A percentile compares a stretch with the other conserved stretches of the same genome.
phyloP scores from a whole-genome alignment of 2,113 vertebrate species.

The Bolborhynchus lineola region DNA sequence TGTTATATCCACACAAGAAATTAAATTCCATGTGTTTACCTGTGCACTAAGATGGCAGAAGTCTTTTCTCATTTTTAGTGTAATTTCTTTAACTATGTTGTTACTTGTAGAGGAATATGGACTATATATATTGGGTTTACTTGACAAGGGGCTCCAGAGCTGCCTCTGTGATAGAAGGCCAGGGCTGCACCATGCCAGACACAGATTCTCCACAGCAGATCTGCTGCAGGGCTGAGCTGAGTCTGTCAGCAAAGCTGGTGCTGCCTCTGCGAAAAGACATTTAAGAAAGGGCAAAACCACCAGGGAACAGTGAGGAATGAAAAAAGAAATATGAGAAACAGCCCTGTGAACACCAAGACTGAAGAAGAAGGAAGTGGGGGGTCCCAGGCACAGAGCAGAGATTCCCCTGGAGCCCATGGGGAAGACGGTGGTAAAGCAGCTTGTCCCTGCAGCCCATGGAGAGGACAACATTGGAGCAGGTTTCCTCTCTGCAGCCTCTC shows the following conservation, averaged over 20 bases:
- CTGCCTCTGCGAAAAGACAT: background rate
- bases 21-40: background rate
- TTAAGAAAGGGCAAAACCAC: background rate
- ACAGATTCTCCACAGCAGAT: accelerated
- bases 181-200: accelerated
- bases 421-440: background rate
- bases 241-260: background rate
- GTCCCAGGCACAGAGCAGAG: background rate
- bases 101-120: background rate
- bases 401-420: background rate
- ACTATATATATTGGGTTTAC: background rate
- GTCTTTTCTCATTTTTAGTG: background rate
- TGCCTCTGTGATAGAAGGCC: background rate
- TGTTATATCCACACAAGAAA: background rate
- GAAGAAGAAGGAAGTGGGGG: background rate
- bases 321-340: background rate
- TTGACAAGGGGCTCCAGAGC: background rate
- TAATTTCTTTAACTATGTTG: background rate
- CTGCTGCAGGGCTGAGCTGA: background rate
- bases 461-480: background rate
- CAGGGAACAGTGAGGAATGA: background rate
- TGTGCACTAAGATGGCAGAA: background rate
- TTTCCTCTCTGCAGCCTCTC: background rate
- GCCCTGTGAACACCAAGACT: background rate
- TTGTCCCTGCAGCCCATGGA: background rate